phyloP scores from a whole-genome alignment of 2,888 invertebrate species.

The Acanthosepion esculentum region DNA sequence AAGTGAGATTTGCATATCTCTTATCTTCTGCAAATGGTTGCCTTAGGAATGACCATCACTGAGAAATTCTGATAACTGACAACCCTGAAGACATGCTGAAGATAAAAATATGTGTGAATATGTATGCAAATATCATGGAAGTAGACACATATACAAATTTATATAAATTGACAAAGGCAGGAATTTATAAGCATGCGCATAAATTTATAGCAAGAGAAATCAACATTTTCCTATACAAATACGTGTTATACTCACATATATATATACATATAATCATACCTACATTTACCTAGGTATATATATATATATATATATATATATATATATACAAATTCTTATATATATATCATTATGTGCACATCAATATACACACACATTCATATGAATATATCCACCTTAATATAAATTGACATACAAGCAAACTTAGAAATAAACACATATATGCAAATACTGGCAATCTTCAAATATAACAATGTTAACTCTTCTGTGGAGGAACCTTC shows the following conservation, averaged over 20 bases:
- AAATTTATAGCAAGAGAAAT: no score
- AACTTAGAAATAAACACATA: no score
- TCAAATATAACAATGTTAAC: no score
- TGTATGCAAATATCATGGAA: background rate
- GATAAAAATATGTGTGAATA: background rate
- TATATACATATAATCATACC: background rate
- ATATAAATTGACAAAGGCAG: background rate
- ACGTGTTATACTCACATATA: background rate
- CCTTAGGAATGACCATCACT: background rate
- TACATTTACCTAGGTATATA: background rate
- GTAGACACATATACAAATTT: background rate
- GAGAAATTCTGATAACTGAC: background rate
- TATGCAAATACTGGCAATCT: no score
- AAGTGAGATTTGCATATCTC: background rate
- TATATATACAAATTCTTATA: background rate
- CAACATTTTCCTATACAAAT: no score
- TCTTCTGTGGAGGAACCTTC: no score
- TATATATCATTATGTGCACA: background rate
- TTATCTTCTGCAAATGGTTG: slow-evolving; percentile 11
- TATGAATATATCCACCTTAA: background rate
- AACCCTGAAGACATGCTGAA: background rate
- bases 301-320: background rate
- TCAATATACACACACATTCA: background rate
- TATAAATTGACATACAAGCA: no score
- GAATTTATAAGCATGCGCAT: background rate